Percentiles rank a stretch among this genome's conserved stretches.
Conservation (phyloP, 2,888 invertebrate genomes). For the Cephus runcator region DNA sequence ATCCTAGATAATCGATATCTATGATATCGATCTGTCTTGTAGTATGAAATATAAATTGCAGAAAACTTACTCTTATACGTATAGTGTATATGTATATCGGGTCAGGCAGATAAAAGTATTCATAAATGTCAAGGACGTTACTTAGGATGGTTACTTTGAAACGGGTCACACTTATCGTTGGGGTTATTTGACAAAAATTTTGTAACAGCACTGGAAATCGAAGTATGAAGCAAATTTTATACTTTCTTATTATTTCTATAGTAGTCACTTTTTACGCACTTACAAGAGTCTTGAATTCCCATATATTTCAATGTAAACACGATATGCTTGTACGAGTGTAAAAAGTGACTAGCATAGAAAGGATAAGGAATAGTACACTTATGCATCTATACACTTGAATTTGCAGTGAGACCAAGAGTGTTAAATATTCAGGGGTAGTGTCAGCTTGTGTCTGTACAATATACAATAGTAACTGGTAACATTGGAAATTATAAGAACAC, state of each 20-base stretch:
- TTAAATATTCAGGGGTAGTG: neutral
- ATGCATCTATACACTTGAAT: too few relatives aligned
- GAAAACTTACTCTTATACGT: neutral
- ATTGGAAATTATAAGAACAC: neutral
- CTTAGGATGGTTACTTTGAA: neutral
- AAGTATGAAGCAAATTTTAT: too few relatives aligned
- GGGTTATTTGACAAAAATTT: neutral
- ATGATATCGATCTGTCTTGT: neutral
- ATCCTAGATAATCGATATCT: neutral
- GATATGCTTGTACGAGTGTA: too few relatives aligned
- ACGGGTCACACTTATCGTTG: neutral
- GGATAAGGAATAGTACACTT: too few relatives aligned
- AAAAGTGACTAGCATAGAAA: too few relatives aligned
- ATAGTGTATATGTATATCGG: neutral
- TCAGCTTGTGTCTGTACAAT: neutral
- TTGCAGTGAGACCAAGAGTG: neutral
- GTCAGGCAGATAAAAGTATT: neutral
- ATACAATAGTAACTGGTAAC: neutral
- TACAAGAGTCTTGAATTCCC: too few relatives aligned
- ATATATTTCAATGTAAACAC: too few relatives aligned
- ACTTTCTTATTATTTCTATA: too few relatives aligned
- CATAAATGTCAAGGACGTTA: neutral
- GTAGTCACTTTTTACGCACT: too few relatives aligned
- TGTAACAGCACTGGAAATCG: neutral
- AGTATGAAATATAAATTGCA: neutral